Conservation (phyloP, 1,140 invertebrate species). For the Caenorhabditis briggsae region DNA sequence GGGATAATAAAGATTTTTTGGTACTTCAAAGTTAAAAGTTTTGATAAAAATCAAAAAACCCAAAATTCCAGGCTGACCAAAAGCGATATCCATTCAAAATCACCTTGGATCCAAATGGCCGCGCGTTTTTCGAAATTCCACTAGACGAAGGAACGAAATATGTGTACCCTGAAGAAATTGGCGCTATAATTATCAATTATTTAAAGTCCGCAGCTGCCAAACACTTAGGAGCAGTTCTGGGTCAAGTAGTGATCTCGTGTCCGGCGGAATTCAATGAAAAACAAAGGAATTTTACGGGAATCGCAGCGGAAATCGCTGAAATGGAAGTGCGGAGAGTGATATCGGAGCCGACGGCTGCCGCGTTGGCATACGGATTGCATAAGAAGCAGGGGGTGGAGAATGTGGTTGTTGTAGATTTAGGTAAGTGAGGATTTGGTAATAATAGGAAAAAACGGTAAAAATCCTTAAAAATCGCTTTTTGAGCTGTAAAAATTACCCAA, state of each 20-base stretch:
- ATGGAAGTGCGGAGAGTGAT: constrained; percentile 87
- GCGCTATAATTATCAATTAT: constrained; percentile 75
- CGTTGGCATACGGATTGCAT: constrained; percentile 78
- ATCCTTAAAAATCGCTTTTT: neutral
- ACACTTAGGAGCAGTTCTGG: constrained; percentile 1
- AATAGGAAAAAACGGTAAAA: neutral
- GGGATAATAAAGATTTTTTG: constrained; percentile 77
- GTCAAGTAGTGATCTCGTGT: constrained; percentile 74
- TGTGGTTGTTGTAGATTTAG: constrained; percentile 80
- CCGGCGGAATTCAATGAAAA: constrained; percentile 76
- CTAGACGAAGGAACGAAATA: constrained; percentile 58
- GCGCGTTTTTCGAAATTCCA: constrained; percentile 74
- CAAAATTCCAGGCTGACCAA: constrained; percentile 71
- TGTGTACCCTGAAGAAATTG: constrained; percentile 73
- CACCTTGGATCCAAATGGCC: constrained; percentile 71
- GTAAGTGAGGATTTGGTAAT: constrained; percentile 48
- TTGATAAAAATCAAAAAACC: neutral
- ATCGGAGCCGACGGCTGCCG: constrained; percentile 78
- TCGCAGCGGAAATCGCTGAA: constrained; percentile 79
- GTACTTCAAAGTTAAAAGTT: constrained; percentile 64
- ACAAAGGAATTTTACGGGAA: constrained; percentile 72
- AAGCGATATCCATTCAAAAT: constrained; percentile 76
- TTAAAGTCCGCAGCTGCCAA: constrained; percentile 69
- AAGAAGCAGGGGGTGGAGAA: constrained; percentile 79
- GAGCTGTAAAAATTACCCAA: neutral